Conservation (phyloP, 2,113 vertebrate species). For the Mustela nigripes region DNA sequence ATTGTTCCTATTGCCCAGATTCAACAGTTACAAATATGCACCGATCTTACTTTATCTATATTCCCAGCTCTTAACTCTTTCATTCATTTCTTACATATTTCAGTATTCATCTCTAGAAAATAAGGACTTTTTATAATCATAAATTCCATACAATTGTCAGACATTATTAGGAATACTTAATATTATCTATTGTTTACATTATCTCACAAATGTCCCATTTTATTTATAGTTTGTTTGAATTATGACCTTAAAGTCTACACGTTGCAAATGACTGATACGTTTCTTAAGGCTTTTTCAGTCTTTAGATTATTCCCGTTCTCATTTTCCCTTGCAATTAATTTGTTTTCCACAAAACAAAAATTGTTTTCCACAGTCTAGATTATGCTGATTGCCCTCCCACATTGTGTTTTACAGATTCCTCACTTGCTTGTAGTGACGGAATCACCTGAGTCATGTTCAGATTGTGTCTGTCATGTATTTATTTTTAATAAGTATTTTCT, state of each 20-base stretch:
- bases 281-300: background rate
- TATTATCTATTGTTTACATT: background rate
- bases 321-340: background rate
- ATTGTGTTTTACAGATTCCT: background rate
- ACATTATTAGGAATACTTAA: background rate
- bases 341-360: background rate
- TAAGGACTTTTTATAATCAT: background rate
- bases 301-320: background rate
- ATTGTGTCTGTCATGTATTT: background rate
- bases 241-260: background rate
- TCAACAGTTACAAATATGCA: conserved; percentile 5
- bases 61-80: background rate
- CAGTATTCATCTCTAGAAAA: background rate
- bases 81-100: background rate
- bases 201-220: background rate
- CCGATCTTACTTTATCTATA: background rate
- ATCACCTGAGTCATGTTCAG: background rate
- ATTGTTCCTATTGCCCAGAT: background rate
- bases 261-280: background rate
- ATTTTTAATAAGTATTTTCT: background rate
- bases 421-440: background rate
- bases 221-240: conserved; percentile 15
- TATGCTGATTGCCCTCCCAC: background rate
- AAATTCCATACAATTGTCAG: background rate
- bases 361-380: background rate